These are phyloP conservation scores for Ramphastos sulfuratus DNA, from an alignment of 2,113 vertebrate species.

Conservation along the genomic window DNA sequence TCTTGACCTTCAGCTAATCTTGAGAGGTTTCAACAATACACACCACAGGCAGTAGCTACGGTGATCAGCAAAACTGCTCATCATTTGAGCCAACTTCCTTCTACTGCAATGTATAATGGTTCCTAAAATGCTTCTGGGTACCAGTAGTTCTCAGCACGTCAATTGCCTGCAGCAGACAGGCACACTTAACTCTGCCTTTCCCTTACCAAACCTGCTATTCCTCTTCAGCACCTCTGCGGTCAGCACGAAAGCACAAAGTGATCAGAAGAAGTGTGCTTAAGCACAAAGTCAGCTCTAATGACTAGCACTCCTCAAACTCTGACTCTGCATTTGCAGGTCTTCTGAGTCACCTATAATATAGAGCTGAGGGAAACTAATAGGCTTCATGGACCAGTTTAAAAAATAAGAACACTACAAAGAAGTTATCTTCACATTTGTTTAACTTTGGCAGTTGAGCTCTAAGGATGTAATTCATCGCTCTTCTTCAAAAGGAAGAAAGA, in stretches of 20 bases:
- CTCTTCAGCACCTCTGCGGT: slow-evolving; percentile 7
- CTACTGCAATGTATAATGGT: background rate
- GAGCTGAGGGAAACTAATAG: background rate
- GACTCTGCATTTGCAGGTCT: slow-evolving; percentile 5
- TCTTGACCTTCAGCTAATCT: background rate
- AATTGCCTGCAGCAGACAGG: background rate
- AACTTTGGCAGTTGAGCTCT: background rate
- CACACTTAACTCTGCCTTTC: background rate
- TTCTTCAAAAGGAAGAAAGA: background rate
- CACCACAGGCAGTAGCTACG: background rate
- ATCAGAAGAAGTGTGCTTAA: background rate
- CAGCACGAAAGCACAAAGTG: slow-evolving; percentile 29
- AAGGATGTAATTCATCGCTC: background rate
- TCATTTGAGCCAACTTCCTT: background rate
- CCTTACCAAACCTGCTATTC: slow-evolving; percentile 48
- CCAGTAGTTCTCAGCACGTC: background rate
- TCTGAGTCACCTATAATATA: slow-evolving; percentile 7
- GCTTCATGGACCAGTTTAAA: background rate
- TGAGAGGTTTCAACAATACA: background rate
- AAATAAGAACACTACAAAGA: background rate
- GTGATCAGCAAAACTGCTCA: background rate
- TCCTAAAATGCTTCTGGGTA: background rate
- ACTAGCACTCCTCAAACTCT: slow-evolving; percentile 17
- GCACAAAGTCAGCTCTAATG: background rate
- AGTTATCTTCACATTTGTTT: background rate